Evolutionary conservation across 2,888 invertebrate species (phyloP).

Genomic region (Slavum lentiscoides): DNA sequence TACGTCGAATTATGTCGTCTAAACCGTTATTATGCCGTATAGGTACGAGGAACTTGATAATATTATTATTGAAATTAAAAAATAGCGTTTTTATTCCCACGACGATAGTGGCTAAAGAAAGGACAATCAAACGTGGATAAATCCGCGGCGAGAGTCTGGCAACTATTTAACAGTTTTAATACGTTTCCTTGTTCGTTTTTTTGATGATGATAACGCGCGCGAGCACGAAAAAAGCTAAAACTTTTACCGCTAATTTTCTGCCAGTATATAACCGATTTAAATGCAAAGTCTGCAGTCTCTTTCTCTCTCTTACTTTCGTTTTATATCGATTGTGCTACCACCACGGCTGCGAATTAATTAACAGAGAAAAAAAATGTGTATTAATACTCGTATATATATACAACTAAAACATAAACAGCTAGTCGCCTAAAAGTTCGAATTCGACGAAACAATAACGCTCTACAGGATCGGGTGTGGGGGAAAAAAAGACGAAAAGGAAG

Average conservation of each 20-base stretch:
- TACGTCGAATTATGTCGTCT: no score
- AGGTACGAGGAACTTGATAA: no score
- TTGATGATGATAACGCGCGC: not conserved
- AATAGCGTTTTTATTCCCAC: not conserved
- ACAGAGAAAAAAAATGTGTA: not conserved
- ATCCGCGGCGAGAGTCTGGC: no score
- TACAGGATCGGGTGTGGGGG: conserved; percentile 7
- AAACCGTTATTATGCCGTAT: no score
- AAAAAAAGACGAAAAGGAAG: conserved; percentile 22
- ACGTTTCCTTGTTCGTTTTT: not conserved
- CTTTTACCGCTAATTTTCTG: conserved; percentile 28
- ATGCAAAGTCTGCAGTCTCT: not conserved
- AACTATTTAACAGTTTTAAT: not conserved
- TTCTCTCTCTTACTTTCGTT: not conserved
- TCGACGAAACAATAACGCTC: conserved; percentile 41
- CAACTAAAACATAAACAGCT: not conserved
- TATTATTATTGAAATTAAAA: no score
- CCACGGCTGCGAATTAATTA: conserved; percentile 32
- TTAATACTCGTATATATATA: not conserved
- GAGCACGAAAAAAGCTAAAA: not conserved
- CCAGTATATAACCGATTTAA: not conserved
- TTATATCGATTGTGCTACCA: conserved; percentile 3
- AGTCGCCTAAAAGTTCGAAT: conserved; percentile 32
- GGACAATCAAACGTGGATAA: no score
- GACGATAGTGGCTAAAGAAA: no score